Conservation (phyloP, 2,797 vertebrate species). For the Gambusia yucatana region DNA sequence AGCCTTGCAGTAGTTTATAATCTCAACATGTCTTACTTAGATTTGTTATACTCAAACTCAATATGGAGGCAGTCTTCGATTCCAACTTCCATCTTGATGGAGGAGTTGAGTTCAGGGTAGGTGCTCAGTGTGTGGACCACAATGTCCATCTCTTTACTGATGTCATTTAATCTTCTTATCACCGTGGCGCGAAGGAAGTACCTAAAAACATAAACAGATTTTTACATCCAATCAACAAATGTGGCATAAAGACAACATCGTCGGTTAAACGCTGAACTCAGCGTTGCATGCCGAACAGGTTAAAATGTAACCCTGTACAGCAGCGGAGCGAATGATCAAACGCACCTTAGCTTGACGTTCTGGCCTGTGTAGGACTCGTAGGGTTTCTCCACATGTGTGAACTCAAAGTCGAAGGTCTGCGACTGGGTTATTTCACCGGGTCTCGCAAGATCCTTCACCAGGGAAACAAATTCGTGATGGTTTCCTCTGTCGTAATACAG, state of each 20-base stretch:
- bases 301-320: slow-evolving; percentile 34
- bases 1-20: background rate
- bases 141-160: slow-evolving; percentile 97
- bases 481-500: slow-evolving; percentile 98
- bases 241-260: background rate
- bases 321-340: slow-evolving; percentile 25
- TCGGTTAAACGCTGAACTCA: background rate
- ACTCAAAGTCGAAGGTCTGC: slow-evolving; percentile 97
- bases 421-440: slow-evolving; percentile 96
- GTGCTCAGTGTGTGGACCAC: slow-evolving; percentile 97
- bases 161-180: slow-evolving; percentile 93
- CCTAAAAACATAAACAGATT: slow-evolving; percentile 70
- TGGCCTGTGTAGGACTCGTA: slow-evolving; percentile 98
- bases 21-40: slow-evolving; percentile 87
- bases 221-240: background rate
- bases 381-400: slow-evolving; percentile 98
- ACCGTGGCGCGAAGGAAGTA: slow-evolving; percentile 98
- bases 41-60: slow-evolving; percentile 99
- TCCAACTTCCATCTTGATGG: slow-evolving; percentile 99
- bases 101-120: slow-evolving; percentile 97
- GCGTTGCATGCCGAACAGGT: slow-evolving; percentile 11
- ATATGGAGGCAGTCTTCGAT: slow-evolving; percentile 99
- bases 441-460: slow-evolving; percentile 96
- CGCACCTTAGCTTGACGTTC: slow-evolving; percentile 95
- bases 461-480: slow-evolving; percentile 97